These are phyloP conservation scores for Apostichopus californicus DNA, from an alignment of 35 echinoderm and acorn worm genomes.

Conservation along the genomic window DNA sequence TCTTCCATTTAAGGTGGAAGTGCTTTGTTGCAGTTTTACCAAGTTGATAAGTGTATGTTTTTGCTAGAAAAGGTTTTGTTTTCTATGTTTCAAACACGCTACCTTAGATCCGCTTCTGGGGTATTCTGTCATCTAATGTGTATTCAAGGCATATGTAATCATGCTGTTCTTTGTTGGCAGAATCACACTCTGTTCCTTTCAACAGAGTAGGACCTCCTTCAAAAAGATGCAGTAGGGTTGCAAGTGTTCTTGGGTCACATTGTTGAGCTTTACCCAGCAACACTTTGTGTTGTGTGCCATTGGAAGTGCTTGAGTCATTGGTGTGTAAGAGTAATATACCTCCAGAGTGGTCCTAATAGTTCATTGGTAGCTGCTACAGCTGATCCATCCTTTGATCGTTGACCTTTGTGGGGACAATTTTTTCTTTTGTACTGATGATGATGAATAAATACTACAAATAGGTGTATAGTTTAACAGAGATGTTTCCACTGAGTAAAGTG, in stretches of 20 bases:
- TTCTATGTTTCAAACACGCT: constrained; percentile 62
- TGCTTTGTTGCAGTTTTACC: no score
- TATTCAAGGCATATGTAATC: neutral
- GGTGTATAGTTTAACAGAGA: no score
- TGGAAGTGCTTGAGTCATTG: constrained; percentile 99
- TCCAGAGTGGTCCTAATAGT: constrained; percentile 62
- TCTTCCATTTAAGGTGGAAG: no score
- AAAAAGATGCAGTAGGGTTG: neutral
- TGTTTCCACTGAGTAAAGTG: no score
- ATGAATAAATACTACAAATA: no score
- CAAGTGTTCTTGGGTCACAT: neutral
- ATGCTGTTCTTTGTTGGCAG: neutral
- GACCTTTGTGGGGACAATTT: constrained; percentile 50
- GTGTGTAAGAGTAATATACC: constrained; percentile 99
- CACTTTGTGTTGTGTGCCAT: constrained; percentile 92
- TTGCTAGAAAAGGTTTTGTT: neutral
- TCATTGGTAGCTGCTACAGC: constrained; percentile 21
- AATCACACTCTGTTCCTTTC: neutral
- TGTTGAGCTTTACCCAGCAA: constrained; percentile 74
- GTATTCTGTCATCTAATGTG: constrained; percentile 29
- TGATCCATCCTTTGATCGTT: neutral
- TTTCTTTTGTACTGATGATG: no score
- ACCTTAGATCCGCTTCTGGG: constrained; percentile 98
- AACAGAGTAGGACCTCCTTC: neutral
- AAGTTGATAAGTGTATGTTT: neutral